phyloP scores from a whole-genome alignment of 1,140 invertebrate genomes.

The Mycetomoellerius zeteki region DNA sequence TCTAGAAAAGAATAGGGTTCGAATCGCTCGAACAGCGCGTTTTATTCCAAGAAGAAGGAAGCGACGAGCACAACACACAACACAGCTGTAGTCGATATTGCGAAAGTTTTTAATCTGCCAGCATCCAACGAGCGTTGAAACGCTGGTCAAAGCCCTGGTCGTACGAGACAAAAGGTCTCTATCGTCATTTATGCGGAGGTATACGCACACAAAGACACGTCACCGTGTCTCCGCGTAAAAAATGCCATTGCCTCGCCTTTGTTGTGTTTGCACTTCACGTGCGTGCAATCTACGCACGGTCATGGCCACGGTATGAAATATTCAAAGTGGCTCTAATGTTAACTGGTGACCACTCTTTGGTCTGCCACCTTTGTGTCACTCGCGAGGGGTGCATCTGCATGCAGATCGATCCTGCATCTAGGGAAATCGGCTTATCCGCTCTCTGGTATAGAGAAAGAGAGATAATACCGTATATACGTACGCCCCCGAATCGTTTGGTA shows the following conservation, averaged over 20 bases:
- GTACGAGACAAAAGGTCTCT: slow-evolving; percentile 65
- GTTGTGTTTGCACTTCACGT: slow-evolving; percentile 60
- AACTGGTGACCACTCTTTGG: slow-evolving; percentile 32
- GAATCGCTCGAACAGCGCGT: not conserved
- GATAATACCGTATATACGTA: slow-evolving; percentile 39
- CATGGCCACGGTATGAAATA: slow-evolving; percentile 58
- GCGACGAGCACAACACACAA: too few species aligned
- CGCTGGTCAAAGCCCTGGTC: slow-evolving; percentile 47
- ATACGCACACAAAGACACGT: slow-evolving; percentile 28
- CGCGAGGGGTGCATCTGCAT: slow-evolving; percentile 57
- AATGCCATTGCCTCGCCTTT: slow-evolving; percentile 8
- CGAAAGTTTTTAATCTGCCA: slow-evolving; percentile 65
- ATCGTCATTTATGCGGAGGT: slow-evolving; percentile 42
- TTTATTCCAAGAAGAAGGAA: slow-evolving; percentile 47
- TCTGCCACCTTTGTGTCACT: slow-evolving; percentile 11
- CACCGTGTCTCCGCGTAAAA: slow-evolving; percentile 39
- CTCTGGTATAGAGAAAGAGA: slow-evolving; percentile 10
- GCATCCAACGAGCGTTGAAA: slow-evolving; percentile 23
- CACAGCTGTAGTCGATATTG: slow-evolving; percentile 65
- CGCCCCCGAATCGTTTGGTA: slow-evolving; percentile 31
- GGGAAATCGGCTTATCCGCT: slow-evolving; percentile 41
- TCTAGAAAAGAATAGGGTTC: not conserved
- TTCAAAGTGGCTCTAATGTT: slow-evolving; percentile 48
- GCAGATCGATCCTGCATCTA: slow-evolving; percentile 41
- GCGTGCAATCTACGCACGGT: slow-evolving; percentile 55